Percentiles rank a stretch among this genome's conserved stretches.
Conservation (phyloP, 64 coral and sea anemone species). For the Pocillopora damicornis region DNA sequence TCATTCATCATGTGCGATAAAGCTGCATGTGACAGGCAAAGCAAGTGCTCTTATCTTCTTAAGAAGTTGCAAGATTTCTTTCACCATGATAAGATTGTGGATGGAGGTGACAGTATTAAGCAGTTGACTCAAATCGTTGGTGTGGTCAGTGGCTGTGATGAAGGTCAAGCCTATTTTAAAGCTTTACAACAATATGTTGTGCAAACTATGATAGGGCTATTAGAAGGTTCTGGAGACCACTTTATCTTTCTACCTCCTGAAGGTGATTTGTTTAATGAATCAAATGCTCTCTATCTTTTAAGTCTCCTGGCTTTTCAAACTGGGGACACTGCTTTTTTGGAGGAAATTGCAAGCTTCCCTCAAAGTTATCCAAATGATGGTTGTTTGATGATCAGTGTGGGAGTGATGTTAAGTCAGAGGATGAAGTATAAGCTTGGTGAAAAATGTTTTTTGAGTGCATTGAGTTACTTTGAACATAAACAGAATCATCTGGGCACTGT, state of each 20-base stretch:
- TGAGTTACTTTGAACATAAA: not conserved
- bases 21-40: not conserved
- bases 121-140: not conserved
- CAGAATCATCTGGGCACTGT: not conserved
- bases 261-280: not conserved
- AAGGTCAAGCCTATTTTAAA: not conserved
- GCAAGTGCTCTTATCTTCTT: not conserved
- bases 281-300: not conserved
- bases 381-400: constrained; percentile 11
- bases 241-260: not conserved
- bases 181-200: not conserved
- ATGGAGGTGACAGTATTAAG: not conserved
- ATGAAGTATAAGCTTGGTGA: not conserved
- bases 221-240: not conserved
- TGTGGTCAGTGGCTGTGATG: not conserved
- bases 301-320: not conserved
- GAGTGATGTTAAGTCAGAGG: not conserved
- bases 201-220: not conserved
- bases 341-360: not conserved
- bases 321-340: not conserved
- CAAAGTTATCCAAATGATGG: not conserved
- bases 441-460: not conserved
- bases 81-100: not conserved
- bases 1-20: not conserved
- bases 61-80: not conserved